Conservation (phyloP, 2,113 vertebrate species). For the Cyanocitta stelleri region DNA sequence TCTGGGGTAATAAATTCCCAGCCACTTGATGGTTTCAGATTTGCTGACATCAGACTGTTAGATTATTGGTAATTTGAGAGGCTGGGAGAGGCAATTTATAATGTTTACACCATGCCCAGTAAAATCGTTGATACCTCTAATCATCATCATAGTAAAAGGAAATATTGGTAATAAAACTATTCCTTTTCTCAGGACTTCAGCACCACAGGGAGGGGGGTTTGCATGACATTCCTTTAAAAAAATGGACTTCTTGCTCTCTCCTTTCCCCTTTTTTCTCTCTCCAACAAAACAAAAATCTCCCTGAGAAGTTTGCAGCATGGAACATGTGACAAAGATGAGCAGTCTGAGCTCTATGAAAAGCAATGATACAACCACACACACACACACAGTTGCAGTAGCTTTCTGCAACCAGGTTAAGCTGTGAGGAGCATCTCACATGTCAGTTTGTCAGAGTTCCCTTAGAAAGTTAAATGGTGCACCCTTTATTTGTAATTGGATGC, state of each 20-base stretch:
- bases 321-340: neutral
- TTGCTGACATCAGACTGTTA: neutral
- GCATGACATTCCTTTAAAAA: neutral
- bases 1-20: neutral
- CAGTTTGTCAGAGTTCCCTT: neutral
- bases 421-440: neutral
- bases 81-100: neutral
- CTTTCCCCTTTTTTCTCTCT: neutral
- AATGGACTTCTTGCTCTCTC: neutral
- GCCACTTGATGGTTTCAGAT: neutral
- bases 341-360: neutral
- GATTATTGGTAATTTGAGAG: neutral
- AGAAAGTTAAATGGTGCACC: neutral
- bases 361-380: neutral
- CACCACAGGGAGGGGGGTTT: neutral
- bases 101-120: neutral
- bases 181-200: neutral
- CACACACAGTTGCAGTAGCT: neutral
- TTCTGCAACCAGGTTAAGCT: neutral
- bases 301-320: neutral
- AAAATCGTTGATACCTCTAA: neutral
- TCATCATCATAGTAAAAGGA: neutral
- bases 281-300: neutral
- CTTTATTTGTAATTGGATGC: neutral
- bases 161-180: neutral